phyloP scores from a whole-genome alignment of 1,140 invertebrate genomes.

The Tetranychus cinnabarinus region DNA sequence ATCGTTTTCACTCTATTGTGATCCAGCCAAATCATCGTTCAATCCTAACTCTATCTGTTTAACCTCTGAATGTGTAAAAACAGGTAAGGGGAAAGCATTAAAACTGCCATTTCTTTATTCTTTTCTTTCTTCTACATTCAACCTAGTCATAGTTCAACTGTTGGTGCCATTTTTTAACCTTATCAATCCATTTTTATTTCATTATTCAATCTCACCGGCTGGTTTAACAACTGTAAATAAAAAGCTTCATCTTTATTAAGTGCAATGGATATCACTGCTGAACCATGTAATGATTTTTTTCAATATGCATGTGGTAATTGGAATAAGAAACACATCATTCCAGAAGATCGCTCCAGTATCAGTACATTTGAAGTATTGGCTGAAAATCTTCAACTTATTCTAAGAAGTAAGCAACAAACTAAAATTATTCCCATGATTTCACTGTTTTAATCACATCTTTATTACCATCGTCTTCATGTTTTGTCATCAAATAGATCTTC shows the following conservation, averaged over 20 bases:
- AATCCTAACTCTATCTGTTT: not conserved
- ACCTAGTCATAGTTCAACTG: not conserved
- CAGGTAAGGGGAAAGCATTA: not conserved
- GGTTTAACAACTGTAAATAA: not conserved
- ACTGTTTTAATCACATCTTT: not conserved
- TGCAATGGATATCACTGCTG: conserved; percentile 50
- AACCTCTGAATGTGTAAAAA: not conserved
- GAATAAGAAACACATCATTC: conserved; percentile 67
- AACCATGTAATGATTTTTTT: conserved; percentile 70
- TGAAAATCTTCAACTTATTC: conserved; percentile 56
- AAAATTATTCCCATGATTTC: not conserved
- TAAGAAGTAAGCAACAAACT: conserved; percentile 33
- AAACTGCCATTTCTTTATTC: not conserved
- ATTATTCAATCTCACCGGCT: not conserved
- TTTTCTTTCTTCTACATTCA: not conserved
- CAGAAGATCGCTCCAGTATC: conserved; percentile 60
- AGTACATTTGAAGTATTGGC: conserved; percentile 69
- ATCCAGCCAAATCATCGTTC: too few species aligned
- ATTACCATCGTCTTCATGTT: not conserved
- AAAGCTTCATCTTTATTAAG: conserved; percentile 53
- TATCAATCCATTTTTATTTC: not conserved
- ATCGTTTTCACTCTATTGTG: too few species aligned
- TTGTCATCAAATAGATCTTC: conserved; percentile 15
- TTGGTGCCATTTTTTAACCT: not conserved
- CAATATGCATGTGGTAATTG: conserved; percentile 68